These are phyloP conservation scores for Plestiodon gilberti DNA, from an alignment of 2,113 vertebrate genomes.

Conservation along the genomic window DNA sequence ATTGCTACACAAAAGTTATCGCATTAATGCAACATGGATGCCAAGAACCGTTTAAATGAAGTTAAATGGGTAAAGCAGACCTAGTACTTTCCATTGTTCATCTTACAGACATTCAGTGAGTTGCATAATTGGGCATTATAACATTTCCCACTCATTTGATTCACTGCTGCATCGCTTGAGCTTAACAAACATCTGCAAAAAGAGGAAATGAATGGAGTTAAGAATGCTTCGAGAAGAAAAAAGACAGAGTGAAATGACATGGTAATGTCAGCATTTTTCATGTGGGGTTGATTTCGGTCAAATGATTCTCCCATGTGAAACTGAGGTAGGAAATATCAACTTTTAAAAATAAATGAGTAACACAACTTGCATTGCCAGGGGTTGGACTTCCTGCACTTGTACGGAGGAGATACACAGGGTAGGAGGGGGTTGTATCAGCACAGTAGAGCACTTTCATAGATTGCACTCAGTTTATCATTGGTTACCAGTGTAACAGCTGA, in stretches of 20 bases:
- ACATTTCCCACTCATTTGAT: conserved; percentile 78
- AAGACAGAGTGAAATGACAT: not conserved
- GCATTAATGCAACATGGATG: conserved; percentile 71
- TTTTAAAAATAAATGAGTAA: not conserved
- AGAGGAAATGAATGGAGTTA: conserved; percentile 47
- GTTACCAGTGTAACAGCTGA: not conserved
- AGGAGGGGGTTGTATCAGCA: not conserved
- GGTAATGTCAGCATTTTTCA: conserved; percentile 1
- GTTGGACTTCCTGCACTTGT: not conserved
- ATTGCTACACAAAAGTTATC: conserved; percentile 74
- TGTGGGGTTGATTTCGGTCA: not conserved
- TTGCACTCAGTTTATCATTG: not conserved
- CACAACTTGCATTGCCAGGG: not conserved
- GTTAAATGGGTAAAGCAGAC: conserved; percentile 74
- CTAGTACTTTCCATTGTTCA: conserved; percentile 72
- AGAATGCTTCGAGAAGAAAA: conserved; percentile 33
- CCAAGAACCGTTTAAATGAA: conserved; percentile 76
- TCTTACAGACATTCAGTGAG: conserved; percentile 70
- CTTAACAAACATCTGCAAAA: conserved; percentile 75
- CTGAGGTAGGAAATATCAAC: not conserved
- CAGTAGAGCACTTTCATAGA: not conserved
- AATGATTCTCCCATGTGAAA: not conserved
- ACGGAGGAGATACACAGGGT: not conserved
- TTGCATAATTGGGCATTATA: conserved; percentile 79
- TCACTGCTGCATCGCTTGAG: conserved; percentile 68